These are phyloP conservation scores for Toxostoma redivivum DNA, from an alignment of 2,113 vertebrate species.

Conservation along the genomic window DNA sequence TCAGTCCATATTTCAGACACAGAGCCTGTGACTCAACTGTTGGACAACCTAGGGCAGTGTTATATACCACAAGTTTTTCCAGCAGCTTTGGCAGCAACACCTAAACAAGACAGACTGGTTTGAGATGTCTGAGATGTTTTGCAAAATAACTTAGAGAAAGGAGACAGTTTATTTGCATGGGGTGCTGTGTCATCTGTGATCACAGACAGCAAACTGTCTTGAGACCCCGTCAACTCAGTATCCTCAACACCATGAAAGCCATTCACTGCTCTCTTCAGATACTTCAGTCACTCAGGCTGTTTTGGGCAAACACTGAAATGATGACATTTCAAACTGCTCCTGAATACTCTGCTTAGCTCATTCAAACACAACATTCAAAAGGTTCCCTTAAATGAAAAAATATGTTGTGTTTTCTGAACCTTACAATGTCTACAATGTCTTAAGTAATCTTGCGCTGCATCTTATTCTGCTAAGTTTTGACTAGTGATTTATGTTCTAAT, in stretches of 20 bases:
- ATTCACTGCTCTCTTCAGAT: background rate
- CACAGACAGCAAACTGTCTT: background rate
- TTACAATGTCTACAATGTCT: background rate
- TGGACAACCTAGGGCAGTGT: background rate
- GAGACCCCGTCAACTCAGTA: background rate
- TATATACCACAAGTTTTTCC: background rate
- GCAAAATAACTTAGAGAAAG: background rate
- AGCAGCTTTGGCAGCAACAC: background rate
- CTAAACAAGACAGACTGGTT: background rate
- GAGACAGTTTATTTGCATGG: background rate
- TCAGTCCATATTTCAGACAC: background rate
- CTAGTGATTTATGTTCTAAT: background rate
- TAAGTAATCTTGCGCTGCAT: rapidly evolving
- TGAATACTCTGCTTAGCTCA: background rate
- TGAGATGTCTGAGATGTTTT: background rate
- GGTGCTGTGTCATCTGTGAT: background rate
- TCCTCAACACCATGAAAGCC: background rate
- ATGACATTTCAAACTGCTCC: background rate
- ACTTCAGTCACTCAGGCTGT: background rate
- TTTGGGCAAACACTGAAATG: background rate
- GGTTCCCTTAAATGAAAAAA: background rate
- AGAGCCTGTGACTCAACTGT: background rate
- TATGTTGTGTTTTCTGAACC: background rate
- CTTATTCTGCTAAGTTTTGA: background rate
- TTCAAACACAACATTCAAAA: background rate